Evolutionary conservation across 2,797 vertebrate species (phyloP), one percentile per base, ranked within the genome.

Genomic region (Prunella strophiata): DNA sequence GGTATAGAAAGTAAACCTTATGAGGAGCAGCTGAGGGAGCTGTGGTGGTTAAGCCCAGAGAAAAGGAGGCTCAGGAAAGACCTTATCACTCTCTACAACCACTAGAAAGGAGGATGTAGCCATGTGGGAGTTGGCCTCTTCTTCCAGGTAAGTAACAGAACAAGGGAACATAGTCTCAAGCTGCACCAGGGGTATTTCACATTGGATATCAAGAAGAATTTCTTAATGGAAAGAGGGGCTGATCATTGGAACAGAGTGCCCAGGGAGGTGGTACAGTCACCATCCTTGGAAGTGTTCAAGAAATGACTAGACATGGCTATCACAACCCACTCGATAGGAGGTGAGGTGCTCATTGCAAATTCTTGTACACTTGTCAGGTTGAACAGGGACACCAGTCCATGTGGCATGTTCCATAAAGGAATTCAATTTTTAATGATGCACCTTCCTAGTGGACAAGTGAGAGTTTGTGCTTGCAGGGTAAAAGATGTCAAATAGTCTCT

Each of bases 261-360:
- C 11, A 50, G 27, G 5, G 10, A 27, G 7, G 5, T 22, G 8
- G 6, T 36, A 10, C 32, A 55, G 66, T 65, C 26, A 63, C 5
- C 7, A 8, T 16, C 6, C 18, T 48, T 65, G 66, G 26, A 71
- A 87, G 22, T 27, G 13, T 19, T 50, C 45, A 50, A 50, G 36
- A 57, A 57, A 43, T 13, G 5, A 50, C 26, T 63, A 26, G 11
- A 36, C 2, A 5, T 36, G 17, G 15, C 12, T 22, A 16, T 57
- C 73, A 34, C 8, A 15, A 32, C 12, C 21, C 13, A 43, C 4
- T 43, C 0, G 0, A 18, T 50, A 36, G 18, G 36, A 40, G 15
- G 2, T 50, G 18, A 0, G 0, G 7, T 27, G 22, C 27, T 50
- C 32, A 7, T 32, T 32, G 21, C 13, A 63, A 42, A 32, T 27